These are phyloP conservation scores for Aproaerema taeniolella DNA, from an alignment of 2,888 invertebrate species.

Conservation along the genomic window DNA sequence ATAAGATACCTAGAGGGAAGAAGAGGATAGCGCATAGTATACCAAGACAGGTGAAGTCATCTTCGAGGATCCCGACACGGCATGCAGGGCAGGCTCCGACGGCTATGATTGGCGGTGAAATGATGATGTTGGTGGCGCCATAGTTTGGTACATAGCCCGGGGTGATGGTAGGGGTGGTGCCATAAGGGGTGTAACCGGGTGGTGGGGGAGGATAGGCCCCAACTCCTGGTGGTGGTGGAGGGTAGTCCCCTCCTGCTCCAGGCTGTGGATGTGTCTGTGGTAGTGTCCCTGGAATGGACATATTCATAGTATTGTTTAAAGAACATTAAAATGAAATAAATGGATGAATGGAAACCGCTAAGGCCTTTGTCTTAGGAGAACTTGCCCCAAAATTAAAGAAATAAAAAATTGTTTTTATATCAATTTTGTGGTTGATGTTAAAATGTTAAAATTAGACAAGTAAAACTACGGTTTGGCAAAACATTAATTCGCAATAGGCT, in stretches of 20 bases:
- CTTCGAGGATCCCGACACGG: constrained; percentile 90
- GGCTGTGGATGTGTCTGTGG: constrained; percentile 22
- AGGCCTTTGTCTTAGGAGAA: no score
- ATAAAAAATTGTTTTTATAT: no score
- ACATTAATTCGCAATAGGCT: no score
- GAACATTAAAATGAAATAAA: no score
- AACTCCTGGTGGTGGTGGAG: constrained; percentile 28
- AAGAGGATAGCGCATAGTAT: constrained; percentile 90
- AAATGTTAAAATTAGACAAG: no score
- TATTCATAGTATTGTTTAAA: no score
- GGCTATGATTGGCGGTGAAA: constrained; percentile 86
- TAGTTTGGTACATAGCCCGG: constrained; percentile 77
- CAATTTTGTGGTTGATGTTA: no score
- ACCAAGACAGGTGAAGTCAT: constrained; percentile 91
- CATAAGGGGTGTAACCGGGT: constrained; percentile 75
- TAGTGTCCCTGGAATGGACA: constrained; percentile 32
- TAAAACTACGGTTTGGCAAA: no score
- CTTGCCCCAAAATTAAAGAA: no score
- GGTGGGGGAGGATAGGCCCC: constrained; percentile 67
- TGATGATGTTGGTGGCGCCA: constrained; percentile 79
- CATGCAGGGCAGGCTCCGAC: constrained; percentile 94
- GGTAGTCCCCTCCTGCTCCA: constrained; percentile 17
- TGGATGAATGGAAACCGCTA: no score
- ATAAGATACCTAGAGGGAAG: constrained; percentile 92
- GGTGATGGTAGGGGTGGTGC: constrained; percentile 38